A percentile compares a stretch with the other conserved stretches of the same genome.
Conservation (phyloP, 2,113 vertebrate species). For the Tetraodon nigroviridis region DNA sequence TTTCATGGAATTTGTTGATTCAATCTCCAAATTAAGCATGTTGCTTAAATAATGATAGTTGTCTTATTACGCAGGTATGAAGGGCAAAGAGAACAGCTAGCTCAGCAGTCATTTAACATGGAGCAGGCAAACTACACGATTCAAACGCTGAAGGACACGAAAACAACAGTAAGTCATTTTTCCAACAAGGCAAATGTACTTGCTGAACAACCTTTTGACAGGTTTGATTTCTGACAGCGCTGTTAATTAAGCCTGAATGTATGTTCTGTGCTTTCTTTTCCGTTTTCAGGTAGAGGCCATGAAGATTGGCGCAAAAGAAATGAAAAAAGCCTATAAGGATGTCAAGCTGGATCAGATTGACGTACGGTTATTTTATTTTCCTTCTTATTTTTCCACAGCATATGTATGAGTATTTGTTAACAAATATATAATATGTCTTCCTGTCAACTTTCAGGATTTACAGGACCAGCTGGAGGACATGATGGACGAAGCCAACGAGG, state of each 20-base stretch:
- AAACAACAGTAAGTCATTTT: constrained; percentile 85
- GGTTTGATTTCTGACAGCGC: neutral
- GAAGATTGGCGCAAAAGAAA: constrained; percentile 97
- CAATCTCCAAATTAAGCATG: neutral
- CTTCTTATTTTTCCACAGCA: neutral
- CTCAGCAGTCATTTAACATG: constrained; percentile 99
- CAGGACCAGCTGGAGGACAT: constrained; percentile 98
- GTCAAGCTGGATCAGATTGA: constrained; percentile 98
- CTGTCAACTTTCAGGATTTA: constrained; percentile 78
- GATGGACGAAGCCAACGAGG: constrained; percentile 96
- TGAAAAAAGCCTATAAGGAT: constrained; percentile 96
- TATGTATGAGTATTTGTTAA: too few relatives aligned
- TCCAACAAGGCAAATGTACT: neutral
- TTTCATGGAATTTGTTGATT: neutral
- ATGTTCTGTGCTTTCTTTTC: constrained; percentile 1
- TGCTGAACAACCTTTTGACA: neutral
- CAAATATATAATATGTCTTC: too few relatives aligned
- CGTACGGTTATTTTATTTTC: constrained; percentile 66
- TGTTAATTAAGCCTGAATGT: too few relatives aligned
- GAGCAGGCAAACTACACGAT: constrained; percentile 99
- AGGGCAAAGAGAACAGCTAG: constrained; percentile 91
- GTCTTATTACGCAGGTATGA: constrained; percentile 82
- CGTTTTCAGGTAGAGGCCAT: constrained; percentile 91
- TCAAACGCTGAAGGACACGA: constrained; percentile 94
- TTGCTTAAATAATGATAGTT: neutral